Evolutionary conservation across 1,140 invertebrate genomes (phyloP), one percentile per base, ranked within the genome.

Genomic region (Leptonema lineaticorne): DNA sequence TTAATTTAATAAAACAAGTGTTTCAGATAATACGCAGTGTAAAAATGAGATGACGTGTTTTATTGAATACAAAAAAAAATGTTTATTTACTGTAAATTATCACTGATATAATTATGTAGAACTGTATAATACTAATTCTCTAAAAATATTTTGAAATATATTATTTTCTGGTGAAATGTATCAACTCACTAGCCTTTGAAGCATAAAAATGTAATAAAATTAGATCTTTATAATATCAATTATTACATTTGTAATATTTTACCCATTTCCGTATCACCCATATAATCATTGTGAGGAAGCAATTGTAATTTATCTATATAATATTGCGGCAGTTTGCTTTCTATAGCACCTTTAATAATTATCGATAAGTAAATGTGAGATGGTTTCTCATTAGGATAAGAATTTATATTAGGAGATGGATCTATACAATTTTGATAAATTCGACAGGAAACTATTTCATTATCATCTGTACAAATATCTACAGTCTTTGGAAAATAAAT

Each of bases 221-320:
- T 16, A 46, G 16, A 4, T 46, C 41, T 46, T 8, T 9, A 14
- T 22, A 50, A 26, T 22, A 48, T 48, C 16, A 24, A 53, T 24
- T 9, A 53, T 24, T 26, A 26, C 4, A 11, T 1, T 22, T 69
- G 50, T n/a, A 69, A 30, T 11, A 66, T 24, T n/a, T 65, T 26
- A 60, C 65, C 65, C 20, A 70, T 70, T 67, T 70, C 57, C 0
- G 65, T 62, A 30, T 63, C 22, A 8, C 75, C 89, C 41, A 78
- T 73, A 73, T 87, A 89, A 7, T 85, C 87, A 79, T 93, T 92
- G 73, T 91, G 83, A 14, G 84, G 81, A 72, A 92, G 85, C 16
- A 70, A 78, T 75, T 86, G 76, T 60, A 93, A 79, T 33, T 79
- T 83, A 62, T 83, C 69, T 18, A 91, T 81, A 75, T 94, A 94